These are phyloP conservation scores for Bergia puertoricense DNA, from an alignment of 92 coral and sea anemone species.

Conservation along the genomic window DNA sequence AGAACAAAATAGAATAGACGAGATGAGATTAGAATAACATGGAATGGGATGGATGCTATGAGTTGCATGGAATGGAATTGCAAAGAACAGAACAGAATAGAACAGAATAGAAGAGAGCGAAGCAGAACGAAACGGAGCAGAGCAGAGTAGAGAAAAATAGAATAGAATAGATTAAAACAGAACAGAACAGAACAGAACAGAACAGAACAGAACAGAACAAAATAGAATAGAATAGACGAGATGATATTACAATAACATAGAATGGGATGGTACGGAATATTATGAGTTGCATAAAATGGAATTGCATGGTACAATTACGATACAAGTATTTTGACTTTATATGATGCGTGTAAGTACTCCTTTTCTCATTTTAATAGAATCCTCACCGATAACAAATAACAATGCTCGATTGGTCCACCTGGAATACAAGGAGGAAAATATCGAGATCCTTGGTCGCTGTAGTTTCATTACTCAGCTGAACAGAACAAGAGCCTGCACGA, in stretches of 20 bases:
- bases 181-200: not conserved
- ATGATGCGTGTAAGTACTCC: not conserved
- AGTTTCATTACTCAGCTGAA: conserved; percentile 43
- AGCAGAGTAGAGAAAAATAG: not conserved
- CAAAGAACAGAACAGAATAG: not conserved
- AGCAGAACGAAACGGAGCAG: not conserved
- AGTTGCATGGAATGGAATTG: no score
- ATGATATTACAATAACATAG: no score
- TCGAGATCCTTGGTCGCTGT: conserved; percentile 42
- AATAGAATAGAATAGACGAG: not conserved
- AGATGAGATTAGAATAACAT: no score
- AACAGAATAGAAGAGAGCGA: not conserved
- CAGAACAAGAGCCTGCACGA: conserved; percentile 62
- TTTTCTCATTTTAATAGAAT: not conserved
- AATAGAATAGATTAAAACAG: not conserved
- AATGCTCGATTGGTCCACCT: not conserved
- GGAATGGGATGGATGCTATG: not conserved
- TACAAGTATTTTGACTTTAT: not conserved
- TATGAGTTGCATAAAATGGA: no score
- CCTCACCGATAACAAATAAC: not conserved
- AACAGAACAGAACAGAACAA: not conserved
- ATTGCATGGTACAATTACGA: not conserved
- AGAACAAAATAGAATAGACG: not conserved
- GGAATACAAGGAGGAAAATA: conserved; percentile 27
- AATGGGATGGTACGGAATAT: no score